These are phyloP conservation scores for Agrilus cyanescens DNA, from an alignment of 2,888 invertebrate genomes.

Conservation along the genomic window DNA sequence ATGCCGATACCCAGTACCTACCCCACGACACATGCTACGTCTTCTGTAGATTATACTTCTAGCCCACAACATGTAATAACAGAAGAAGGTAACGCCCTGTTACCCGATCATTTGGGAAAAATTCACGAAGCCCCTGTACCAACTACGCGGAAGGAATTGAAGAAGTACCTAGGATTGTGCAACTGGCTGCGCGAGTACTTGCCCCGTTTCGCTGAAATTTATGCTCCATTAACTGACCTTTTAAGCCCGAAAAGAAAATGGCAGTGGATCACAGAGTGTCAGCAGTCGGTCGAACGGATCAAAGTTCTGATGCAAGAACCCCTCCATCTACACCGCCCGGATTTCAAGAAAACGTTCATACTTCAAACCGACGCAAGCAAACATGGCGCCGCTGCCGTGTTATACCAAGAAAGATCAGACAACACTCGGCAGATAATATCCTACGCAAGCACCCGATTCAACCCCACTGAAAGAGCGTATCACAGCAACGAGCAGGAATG, in stretches of 20 bases:
- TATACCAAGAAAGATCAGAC: slow-evolving; percentile 13
- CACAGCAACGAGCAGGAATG: slow-evolving; percentile 21
- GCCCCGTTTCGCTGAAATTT: slow-evolving; percentile 12
- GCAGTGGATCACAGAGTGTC: slow-evolving; percentile 10
- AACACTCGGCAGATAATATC: slow-evolving; percentile 10
- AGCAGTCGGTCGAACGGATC: slow-evolving; percentile 8
- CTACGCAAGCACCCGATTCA: too few species aligned
- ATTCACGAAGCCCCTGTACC: too few species aligned
- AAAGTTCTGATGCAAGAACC: slow-evolving; percentile 10
- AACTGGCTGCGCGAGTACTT: slow-evolving; percentile 20
- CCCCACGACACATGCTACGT: too few species aligned
- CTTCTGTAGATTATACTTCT: too few species aligned
- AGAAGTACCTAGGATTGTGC: slow-evolving; percentile 16
- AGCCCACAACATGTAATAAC: too few species aligned
- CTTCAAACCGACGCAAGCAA: slow-evolving; percentile 18
- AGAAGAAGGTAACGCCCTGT: too few species aligned
- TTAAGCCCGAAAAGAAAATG: too few species aligned
- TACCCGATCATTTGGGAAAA: too few species aligned
- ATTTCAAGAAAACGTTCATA: slow-evolving; percentile 9
- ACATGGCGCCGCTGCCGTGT: slow-evolving; percentile 16
- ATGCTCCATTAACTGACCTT: slow-evolving; percentile 17
- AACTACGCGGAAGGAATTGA: too few species aligned
- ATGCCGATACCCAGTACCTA: too few species aligned
- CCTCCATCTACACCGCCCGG: slow-evolving; percentile 13
- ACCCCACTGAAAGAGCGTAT: slow-evolving; percentile 9